Evolutionary conservation across 1,140 invertebrate species (phyloP).

Genomic region (Helicoverpa zea): DNA sequence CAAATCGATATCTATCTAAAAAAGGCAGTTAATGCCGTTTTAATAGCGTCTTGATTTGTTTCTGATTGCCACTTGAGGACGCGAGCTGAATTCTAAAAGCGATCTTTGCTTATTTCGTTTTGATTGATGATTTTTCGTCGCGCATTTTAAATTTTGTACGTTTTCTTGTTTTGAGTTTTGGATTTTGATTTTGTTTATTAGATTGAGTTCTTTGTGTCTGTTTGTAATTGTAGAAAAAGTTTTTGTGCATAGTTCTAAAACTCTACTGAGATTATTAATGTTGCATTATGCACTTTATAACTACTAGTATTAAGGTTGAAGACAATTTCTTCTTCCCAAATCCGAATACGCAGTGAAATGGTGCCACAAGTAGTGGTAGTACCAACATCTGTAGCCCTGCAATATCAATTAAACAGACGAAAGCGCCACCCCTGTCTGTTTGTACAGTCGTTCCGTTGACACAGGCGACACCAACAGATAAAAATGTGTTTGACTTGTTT

Average conservation of each 20-base stretch:
- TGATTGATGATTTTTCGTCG: constrained; percentile 68
- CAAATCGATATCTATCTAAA: constrained; percentile 74
- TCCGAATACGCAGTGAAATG: no score
- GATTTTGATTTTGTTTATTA: constrained; percentile 11
- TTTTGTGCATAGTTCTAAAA: not conserved
- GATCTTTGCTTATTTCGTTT: constrained; percentile 61
- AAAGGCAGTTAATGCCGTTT: constrained; percentile 69
- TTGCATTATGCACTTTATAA: not conserved
- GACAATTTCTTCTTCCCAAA: no score
- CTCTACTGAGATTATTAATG: not conserved
- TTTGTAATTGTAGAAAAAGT: not conserved
- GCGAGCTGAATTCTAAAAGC: constrained; percentile 57
- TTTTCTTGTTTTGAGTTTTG: constrained; percentile 31
- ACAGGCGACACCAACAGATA: constrained; percentile 68
- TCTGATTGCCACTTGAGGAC: constrained; percentile 69
- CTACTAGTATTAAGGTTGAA: not conserved
- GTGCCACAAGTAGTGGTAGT: not conserved
- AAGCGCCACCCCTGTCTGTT: constrained; percentile 73
- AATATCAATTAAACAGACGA: constrained; percentile 72
- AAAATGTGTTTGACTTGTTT: constrained; percentile 77
- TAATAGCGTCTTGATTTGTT: constrained; percentile 77
- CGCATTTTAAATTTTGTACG: constrained; percentile 53
- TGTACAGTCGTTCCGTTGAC: constrained; percentile 71
- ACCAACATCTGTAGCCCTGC: constrained; percentile 55
- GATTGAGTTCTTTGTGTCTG: constrained; percentile 5